A percentile compares a stretch with the other conserved stretches of the same genome.
Conservation (phyloP, 2,888 invertebrate genomes). For the Hirtodrosophila confusa region DNA sequence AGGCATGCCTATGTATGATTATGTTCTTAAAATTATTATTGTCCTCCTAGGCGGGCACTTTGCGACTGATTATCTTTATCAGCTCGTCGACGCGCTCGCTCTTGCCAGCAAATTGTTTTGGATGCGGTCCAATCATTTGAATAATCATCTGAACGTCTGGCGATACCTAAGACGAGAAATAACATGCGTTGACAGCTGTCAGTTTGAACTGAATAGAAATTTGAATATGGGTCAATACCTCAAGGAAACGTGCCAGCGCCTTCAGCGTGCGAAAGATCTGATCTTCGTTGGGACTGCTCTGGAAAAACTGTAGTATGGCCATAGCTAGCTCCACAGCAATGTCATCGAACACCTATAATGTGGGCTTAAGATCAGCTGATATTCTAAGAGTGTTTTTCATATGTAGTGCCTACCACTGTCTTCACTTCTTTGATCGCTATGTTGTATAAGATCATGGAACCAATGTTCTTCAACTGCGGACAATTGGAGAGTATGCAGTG, state of each 20-base stretch:
- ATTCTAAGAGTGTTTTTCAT: no score
- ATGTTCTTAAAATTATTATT: constrained; percentile 29
- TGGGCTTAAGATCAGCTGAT: neutral
- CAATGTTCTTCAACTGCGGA: constrained; percentile 90
- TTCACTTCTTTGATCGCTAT: constrained; percentile 98
- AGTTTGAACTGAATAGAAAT: constrained; percentile 8
- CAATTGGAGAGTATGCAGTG: constrained; percentile 91
- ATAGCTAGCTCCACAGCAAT: constrained; percentile 95
- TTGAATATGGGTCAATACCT: constrained; percentile 76
- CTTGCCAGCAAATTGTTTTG: constrained; percentile 91
- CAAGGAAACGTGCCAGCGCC: constrained; percentile 87
- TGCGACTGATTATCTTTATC: constrained; percentile 90
- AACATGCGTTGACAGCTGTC: constrained; percentile 65
- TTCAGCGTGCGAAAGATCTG: constrained; percentile 91
- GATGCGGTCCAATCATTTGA: constrained; percentile 95
- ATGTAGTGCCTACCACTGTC: constrained; percentile 91
- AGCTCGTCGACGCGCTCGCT: constrained; percentile 92
- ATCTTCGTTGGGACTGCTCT: constrained; percentile 91
- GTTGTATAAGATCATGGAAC: constrained; percentile 95
- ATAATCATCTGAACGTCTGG: constrained; percentile 94
- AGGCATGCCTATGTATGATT: constrained; percentile 42
- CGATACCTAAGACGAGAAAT: constrained; percentile 87
- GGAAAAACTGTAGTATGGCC: constrained; percentile 95
- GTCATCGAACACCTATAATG: constrained; percentile 94
- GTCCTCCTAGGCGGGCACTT: constrained; percentile 84